A percentile compares a stretch with the other conserved stretches of the same genome.
These are phyloP conservation scores for Australoheros facetus DNA, from an alignment of 2,797 vertebrate species.

Conservation along the genomic window DNA sequence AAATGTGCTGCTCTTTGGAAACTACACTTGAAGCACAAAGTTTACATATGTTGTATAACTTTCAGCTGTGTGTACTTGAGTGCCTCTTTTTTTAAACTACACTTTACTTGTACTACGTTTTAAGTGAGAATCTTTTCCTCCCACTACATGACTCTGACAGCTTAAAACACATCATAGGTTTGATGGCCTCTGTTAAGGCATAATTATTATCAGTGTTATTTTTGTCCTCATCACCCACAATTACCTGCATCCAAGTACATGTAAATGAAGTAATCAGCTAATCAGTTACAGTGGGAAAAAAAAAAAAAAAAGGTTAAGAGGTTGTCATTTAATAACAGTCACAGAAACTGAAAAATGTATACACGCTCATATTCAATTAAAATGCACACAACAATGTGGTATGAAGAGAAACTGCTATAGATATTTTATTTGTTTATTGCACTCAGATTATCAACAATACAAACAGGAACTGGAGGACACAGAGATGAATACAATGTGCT, in stretches of 20 bases:
- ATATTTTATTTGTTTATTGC: conserved; percentile 74
- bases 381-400: background rate
- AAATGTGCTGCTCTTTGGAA: background rate
- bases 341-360: background rate
- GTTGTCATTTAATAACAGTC: background rate
- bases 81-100: background rate
- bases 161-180: background rate
- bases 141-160: background rate
- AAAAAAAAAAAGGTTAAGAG: background rate
- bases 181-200: background rate
- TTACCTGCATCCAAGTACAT: background rate
- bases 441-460: conserved; percentile 77
- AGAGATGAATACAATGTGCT: conserved; percentile 40
- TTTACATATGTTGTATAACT: background rate
- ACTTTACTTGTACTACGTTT: background rate
- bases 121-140: background rate
- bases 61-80: background rate
- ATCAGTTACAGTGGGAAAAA: background rate
- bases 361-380: background rate
- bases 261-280: background rate
- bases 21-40: background rate
- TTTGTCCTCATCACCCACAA: background rate
- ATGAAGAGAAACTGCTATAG: background rate
- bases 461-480: conserved; percentile 68
- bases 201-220: background rate